Evolutionary conservation across 2,888 invertebrate genomes (phyloP).

Genomic region (Marasmarcha lunaedactyla): DNA sequence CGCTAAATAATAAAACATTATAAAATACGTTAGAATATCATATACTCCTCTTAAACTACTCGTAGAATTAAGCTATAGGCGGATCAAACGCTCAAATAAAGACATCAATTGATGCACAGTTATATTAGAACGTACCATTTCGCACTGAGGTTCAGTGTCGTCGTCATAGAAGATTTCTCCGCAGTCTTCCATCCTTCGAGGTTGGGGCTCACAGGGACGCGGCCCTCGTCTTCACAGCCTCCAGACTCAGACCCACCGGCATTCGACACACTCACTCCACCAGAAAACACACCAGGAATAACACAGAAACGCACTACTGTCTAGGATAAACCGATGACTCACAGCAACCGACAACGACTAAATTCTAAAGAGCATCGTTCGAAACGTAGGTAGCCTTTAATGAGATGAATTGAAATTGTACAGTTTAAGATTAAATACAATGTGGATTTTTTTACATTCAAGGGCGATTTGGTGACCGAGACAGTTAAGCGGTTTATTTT

Average conservation of each 20-base stretch:
- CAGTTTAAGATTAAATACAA: constrained; percentile 23
- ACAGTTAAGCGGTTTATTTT: constrained; percentile 36
- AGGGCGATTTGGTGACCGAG: constrained; percentile 38
- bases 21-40: no score
- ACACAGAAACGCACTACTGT: constrained; percentile 28
- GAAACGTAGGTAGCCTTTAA: constrained; percentile 65
- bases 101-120: no score
- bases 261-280: constrained; percentile 44
- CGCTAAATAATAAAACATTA: no score
- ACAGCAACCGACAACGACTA: constrained; percentile 43
- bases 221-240: constrained; percentile 52
- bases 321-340: constrained; percentile 59
- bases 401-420: constrained; percentile 29
- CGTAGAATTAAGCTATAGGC: no score
- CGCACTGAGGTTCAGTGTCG: constrained; percentile 62
- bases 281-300: constrained; percentile 27
- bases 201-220: constrained; percentile 35
- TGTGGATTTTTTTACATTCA: constrained; percentile 32
- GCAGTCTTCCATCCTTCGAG: constrained; percentile 64
- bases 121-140: constrained; percentile 49
- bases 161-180: constrained; percentile 65
- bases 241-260: constrained; percentile 53
- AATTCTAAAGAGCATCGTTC: constrained; percentile 26
- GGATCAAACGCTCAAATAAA: no score
- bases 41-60: no score